phyloP scores from a whole-genome alignment of 2,113 vertebrate species.

The Erpornis zantholeuca region DNA sequence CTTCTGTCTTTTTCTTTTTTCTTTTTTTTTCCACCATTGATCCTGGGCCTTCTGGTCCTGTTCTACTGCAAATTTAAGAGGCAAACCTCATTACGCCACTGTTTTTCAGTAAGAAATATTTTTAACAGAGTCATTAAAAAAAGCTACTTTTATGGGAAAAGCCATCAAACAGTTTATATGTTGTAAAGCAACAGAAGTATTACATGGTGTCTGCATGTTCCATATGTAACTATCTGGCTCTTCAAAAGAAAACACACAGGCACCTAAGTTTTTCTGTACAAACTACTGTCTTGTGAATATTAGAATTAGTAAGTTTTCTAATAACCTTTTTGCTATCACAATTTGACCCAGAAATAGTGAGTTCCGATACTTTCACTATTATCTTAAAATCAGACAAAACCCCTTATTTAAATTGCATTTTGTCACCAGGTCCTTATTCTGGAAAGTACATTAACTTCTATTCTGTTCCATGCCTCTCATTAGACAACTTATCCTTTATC shows the following conservation, averaged over 20 bases:
- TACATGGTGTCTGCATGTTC: background rate
- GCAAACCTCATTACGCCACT: background rate
- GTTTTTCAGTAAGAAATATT: background rate
- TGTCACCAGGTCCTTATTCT: background rate
- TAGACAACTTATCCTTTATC: background rate
- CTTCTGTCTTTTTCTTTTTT: background rate
- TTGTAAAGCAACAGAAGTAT: slow-evolving; percentile 9
- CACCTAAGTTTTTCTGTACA: background rate
- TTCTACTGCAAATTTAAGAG: background rate
- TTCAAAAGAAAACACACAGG: background rate
- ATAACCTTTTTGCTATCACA: background rate
- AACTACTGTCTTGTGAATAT: background rate
- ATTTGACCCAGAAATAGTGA: background rate
- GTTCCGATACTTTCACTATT: background rate
- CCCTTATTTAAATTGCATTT: background rate
- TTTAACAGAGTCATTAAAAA: slow-evolving; percentile 23
- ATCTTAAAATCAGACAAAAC: background rate
- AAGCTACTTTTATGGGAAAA: background rate
- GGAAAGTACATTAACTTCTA: background rate
- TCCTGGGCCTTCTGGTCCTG: background rate
- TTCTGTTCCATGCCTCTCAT: background rate
- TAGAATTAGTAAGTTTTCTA: background rate
- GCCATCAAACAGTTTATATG: slow-evolving; percentile 4
- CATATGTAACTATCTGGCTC: background rate
- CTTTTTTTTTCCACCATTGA: background rate